Evolutionary conservation across 2,888 invertebrate genomes (phyloP), one percentile per base, ranked within the genome.

Genomic region (Chouioia cunea): DNA sequence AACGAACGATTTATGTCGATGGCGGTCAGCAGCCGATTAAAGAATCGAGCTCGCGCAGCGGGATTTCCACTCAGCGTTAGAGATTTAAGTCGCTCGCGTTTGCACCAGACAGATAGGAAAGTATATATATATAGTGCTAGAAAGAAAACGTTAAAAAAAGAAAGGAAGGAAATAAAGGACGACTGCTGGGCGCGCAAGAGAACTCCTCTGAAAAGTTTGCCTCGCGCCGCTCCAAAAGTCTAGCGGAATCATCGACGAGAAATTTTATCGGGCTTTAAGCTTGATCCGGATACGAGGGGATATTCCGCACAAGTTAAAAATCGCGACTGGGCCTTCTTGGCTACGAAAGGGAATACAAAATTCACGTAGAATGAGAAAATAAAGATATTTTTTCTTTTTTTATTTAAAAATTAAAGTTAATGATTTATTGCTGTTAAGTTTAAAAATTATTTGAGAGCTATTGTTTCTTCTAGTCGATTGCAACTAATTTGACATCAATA

Each of bases 251-350:
- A 77, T 77, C 75, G 73, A 72, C 57, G 58, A 76, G 69, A 72
- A 77, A 75, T 75, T 75, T 75, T 74, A 77, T 76, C 73, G 75
- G 73, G 73, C 73, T 74, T 76, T 74, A 75, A 77, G 76, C 73
- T 70, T 76, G 74, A 76, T 76, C 75, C 73, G 73, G 73, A 74
- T 74, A 77, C 73, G 63, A 69, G 27, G 69, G 65, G 71, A 76
- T 36, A 36, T 76, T 73, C 70, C 54, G 63, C 65, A 64, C n/a
- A 10, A 12, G 36, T 12, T 36, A 59, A 66, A 68, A 65, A 65
- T 62, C 47, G 56, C 0, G 57, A 36, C 36, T 36, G 63, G 58
- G 65, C 59, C 15, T 53, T 36, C 36, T 36, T 36, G 36, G 36
- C 36, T 8, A 36, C 36, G 36, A 36, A 36, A 36, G 36, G 36